Evolutionary conservation across 2,888 invertebrate species (phyloP).

Genomic region (Ochropleura plecta): DNA sequence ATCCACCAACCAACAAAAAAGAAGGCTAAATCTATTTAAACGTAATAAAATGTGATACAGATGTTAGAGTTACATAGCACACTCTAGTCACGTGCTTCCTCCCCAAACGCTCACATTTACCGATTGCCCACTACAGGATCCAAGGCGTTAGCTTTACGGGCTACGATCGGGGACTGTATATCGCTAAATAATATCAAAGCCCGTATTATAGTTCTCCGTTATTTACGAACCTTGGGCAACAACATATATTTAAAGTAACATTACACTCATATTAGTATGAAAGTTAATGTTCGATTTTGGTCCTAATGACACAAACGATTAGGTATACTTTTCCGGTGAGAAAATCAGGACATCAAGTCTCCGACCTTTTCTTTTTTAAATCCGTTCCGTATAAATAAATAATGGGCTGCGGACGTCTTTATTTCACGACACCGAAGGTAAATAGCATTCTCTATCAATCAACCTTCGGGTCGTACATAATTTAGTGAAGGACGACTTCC

Average conservation of each 20-base stretch:
- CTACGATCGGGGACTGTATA: constrained; percentile 68
- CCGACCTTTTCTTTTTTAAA: constrained; percentile 53
- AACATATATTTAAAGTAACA: constrained; percentile 63
- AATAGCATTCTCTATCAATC: constrained; percentile 67
- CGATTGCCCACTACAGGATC: constrained; percentile 77
- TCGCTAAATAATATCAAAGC: constrained; percentile 64
- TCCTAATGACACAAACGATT: constrained; percentile 55
- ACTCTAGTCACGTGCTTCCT: constrained; percentile 70
- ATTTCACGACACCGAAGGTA: constrained; percentile 63
- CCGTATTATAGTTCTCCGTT: constrained; percentile 49
- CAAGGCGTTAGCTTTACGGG: constrained; percentile 74
- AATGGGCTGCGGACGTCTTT: constrained; percentile 60
- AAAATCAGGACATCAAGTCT: constrained; percentile 37
- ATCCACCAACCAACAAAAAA: background rate
- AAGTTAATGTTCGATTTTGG: constrained; percentile 38
- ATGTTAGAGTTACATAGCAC: constrained; percentile 59
- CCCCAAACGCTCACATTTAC: constrained; percentile 71
- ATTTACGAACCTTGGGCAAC: constrained; percentile 25
- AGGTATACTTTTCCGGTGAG: constrained; percentile 26
- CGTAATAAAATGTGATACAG: constrained; percentile 62
- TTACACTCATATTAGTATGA: constrained; percentile 48
- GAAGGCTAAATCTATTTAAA: constrained; percentile 48
- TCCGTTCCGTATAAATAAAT: constrained; percentile 61
- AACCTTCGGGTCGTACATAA: constrained; percentile 62
- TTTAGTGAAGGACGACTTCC: constrained; percentile 57